Percentiles rank a stretch among this genome's conserved stretches.
Evolutionary conservation across 2,113 vertebrate species (phyloP).

Genomic region (Dipodomys stephensi): DNA sequence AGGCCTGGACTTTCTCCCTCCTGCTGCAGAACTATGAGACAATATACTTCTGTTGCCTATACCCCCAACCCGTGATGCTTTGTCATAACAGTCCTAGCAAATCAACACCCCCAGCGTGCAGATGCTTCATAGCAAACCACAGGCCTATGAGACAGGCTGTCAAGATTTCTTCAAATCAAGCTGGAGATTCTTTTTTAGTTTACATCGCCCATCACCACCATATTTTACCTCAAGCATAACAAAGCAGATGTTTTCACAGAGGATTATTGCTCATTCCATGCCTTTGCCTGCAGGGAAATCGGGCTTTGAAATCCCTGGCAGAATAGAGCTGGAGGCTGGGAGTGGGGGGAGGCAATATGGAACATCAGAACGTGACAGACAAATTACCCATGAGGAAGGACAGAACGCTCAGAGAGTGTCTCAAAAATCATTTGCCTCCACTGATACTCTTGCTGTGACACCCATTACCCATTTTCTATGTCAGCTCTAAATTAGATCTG

Average conservation of each 20-base stretch:
- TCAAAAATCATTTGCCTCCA: constrained; percentile 62
- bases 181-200: constrained; percentile 34
- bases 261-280: neutral
- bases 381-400: constrained; percentile 74
- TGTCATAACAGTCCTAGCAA: neutral
- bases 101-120: neutral
- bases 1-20: too few relatives aligned
- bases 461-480: constrained; percentile 50
- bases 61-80: neutral
- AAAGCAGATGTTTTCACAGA: constrained; percentile 61
- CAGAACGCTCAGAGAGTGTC: constrained; percentile 60
- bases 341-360: constrained; percentile 9
- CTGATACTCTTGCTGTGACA: constrained; percentile 35
- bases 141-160: neutral
- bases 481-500: constrained; percentile 67
- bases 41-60: neutral
- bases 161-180: constrained; percentile 2
- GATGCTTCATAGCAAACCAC: neutral
- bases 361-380: constrained; percentile 63
- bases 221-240: constrained; percentile 49
- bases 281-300: constrained; percentile 62
- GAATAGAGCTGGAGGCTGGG: neutral
- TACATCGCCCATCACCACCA: neutral
- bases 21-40: neutral
- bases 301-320: constrained; percentile 11